Evolutionary conservation across 2,113 vertebrate species (phyloP).

Genomic region (Bubalus kerabau): DNA sequence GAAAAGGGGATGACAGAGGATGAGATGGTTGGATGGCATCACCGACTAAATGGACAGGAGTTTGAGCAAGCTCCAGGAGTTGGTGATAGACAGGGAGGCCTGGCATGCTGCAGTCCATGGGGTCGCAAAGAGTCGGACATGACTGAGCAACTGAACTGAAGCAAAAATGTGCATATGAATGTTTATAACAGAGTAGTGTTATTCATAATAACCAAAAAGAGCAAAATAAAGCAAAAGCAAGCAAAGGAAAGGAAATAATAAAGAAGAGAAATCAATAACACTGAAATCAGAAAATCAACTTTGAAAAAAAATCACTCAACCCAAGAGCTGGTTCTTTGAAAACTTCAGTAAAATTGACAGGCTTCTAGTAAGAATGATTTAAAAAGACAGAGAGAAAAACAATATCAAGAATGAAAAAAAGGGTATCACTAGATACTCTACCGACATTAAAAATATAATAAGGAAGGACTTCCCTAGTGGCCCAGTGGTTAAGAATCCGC

Average conservation of each 20-base stretch:
- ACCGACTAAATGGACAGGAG: neutral
- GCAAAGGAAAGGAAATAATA: neutral
- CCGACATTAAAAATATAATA: neutral
- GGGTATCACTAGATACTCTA: neutral
- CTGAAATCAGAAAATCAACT: neutral
- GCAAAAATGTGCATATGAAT: neutral
- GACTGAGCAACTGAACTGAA: neutral
- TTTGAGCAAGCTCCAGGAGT: neutral
- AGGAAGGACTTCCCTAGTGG: neutral
- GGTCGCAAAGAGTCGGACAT: accelerated
- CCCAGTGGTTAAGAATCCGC: neutral
- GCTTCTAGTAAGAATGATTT: neutral
- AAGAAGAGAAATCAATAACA: neutral
- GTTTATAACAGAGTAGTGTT: neutral
- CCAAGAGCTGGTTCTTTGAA: neutral
- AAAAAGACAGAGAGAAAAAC: neutral
- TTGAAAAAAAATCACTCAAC: neutral
- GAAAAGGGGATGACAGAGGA: neutral
- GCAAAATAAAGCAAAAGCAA: neutral
- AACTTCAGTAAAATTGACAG: neutral
- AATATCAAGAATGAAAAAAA: neutral
- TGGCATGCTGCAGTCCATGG: neutral
- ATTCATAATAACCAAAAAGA: neutral
- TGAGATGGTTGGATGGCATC: neutral
- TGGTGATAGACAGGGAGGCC: neutral